Evolutionary conservation across 2,888 invertebrate species (phyloP).

Genomic region (Heteropelma amictum): DNA sequence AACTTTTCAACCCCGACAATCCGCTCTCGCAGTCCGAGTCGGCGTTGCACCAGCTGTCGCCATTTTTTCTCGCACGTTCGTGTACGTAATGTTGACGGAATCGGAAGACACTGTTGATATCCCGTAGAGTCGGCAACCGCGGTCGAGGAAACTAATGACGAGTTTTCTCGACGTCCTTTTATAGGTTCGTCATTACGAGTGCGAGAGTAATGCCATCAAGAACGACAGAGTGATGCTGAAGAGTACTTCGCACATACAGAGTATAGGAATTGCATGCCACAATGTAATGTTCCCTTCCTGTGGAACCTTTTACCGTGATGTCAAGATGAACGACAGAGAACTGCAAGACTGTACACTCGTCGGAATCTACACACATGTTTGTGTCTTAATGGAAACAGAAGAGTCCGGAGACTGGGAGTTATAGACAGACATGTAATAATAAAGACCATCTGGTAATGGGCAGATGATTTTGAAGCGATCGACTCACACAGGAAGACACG

Average conservation of each 20-base stretch:
- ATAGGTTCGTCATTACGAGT: too few relatives aligned
- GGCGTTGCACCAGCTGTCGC: too few relatives aligned
- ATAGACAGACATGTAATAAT: slow-evolving; percentile 31
- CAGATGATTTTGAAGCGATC: slow-evolving; percentile 21
- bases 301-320: not conserved
- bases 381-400: not conserved
- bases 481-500: not conserved
- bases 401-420: not conserved
- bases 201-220: too few relatives aligned
- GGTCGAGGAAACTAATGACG: slow-evolving; percentile 61
- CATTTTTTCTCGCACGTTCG: not conserved
- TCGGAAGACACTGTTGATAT: slow-evolving; percentile 29
- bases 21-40: too few relatives aligned
- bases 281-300: not conserved
- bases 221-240: slow-evolving; percentile 44
- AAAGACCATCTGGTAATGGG: slow-evolving; percentile 38
- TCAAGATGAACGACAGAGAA: not conserved
- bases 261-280: too few relatives aligned
- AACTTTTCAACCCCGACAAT: too few relatives aligned
- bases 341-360: not conserved
- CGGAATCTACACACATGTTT: not conserved
- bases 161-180: slow-evolving; percentile 51
- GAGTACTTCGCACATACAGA: not conserved
- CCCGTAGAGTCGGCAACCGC: slow-evolving; percentile 66
- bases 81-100: not conserved